Evolutionary conservation across 2,113 vertebrate genomes (phyloP).

Genomic region (Ursus arctos): DNA sequence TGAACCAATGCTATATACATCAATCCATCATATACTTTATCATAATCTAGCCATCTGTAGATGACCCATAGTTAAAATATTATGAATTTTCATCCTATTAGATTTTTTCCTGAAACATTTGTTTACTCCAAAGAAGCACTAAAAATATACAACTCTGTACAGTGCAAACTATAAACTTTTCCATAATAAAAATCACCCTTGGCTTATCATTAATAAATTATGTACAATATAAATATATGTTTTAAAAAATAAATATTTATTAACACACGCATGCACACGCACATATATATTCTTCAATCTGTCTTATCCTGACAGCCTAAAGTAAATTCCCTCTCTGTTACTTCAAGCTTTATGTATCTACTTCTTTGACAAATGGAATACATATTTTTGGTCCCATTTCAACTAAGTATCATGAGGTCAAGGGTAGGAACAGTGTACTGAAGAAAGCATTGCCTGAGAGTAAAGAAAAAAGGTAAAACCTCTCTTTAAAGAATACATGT

Average conservation of each 20-base stretch:
- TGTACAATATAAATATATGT: background rate
- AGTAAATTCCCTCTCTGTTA: background rate
- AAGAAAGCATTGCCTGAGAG: background rate
- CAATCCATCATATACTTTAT: background rate
- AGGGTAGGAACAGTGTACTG: background rate
- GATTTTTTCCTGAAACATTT: background rate
- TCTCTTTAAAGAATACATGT: background rate
- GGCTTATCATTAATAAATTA: constrained; percentile 1
- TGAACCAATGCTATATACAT: background rate
- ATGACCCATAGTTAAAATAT: background rate
- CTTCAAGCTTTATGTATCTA: background rate
- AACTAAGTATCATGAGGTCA: background rate
- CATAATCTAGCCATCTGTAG: background rate
- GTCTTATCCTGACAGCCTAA: background rate
- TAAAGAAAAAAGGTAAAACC: background rate
- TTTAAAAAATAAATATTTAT: background rate
- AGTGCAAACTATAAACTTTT: background rate
- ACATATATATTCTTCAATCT: background rate
- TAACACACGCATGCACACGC: background rate
- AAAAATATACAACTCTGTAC: background rate
- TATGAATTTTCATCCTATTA: background rate
- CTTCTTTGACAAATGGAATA: background rate
- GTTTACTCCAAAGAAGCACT: background rate
- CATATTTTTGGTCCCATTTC: background rate
- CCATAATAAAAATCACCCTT: background rate